Conservation (phyloP, 2,888 invertebrate genomes). For the Trachelus troglodyta region DNA sequence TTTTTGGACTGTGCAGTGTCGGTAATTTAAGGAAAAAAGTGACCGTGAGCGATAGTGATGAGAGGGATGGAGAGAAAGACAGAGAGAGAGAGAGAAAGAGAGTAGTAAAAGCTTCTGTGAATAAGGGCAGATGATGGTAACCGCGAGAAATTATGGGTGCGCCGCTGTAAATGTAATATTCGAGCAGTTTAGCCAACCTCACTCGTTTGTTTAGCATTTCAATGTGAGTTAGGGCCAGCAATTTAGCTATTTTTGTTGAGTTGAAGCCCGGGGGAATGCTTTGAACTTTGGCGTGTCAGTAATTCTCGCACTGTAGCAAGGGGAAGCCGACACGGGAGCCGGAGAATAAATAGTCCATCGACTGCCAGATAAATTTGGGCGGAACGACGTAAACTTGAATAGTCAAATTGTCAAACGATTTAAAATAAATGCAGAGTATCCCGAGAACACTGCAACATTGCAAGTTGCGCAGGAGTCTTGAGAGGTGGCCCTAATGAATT, state of each 20-base stretch:
- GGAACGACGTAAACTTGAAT: background rate
- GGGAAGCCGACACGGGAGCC: background rate
- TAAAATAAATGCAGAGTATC: background rate
- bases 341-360: conserved; percentile 5
- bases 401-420: too few relatives aligned
- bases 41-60: background rate
- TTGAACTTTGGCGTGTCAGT: conserved; percentile 48
- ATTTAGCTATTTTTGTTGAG: conserved; percentile 40
- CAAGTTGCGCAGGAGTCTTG: background rate
- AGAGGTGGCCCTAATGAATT: background rate
- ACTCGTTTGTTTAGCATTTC: conserved; percentile 24
- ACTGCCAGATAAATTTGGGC: background rate
- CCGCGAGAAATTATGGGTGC: conserved; percentile 15
- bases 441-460: background rate
- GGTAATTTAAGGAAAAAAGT: background rate
- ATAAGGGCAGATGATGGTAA: background rate
- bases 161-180: conserved; percentile 12
- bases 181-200: conserved; percentile 14
- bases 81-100: background rate
- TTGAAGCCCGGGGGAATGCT: conserved; percentile 32
- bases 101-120: background rate
- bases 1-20: too few relatives aligned
- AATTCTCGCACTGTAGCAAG: conserved; percentile 42
- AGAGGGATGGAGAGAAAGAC: background rate
- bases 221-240: conserved; percentile 28